Base-by-base conservation (phyloP, 2,888 invertebrate species). In the Tinea trinotella region DNA sequence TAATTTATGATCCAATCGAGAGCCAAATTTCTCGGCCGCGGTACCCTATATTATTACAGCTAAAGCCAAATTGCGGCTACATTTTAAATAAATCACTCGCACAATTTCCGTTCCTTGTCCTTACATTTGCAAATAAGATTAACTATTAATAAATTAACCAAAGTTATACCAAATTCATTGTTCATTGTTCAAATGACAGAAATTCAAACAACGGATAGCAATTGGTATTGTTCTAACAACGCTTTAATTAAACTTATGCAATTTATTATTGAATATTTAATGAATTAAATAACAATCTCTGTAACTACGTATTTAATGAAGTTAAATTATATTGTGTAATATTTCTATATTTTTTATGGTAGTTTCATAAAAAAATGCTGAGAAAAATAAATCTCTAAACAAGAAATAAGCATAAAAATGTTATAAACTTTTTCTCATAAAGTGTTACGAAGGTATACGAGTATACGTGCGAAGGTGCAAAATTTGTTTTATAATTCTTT, bases 1-100 rank as follows among this genome's bases (percentile, higher is more conserved):
- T 24, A 50, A 50, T 50, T 50, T 50, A 50, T 50, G 50, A 24
- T 22, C 22, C 24, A 24, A 50, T 18, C 24, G 24, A 24, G 50
- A n/a, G 50, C 50, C 50, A 50, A 50, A 50, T 24, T 50, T 50
- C 3, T 22, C 50, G 10, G 24, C 12, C 50, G 24, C 24, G 50
- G 50, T 24, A 24, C 50, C 22, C 24, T 12, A 50, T 50, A 50
- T 50, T 50, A 24, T 50, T 50, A 18, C 40, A 6, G 59, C 62
- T 61, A 64, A 73, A 78, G 77, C 77, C 77, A 69, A 66, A 67
- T 71, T 75, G 76, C 78, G 76, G 76, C 68, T 70, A 59, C 60
- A 61, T 62, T 66, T 65, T 64, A 64, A 72, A 77, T 81, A 79
- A 78, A 76, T 76, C 76, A 76, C 67, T 62, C 62, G 61, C 64